Conservation (phyloP, 1,140 invertebrate genomes). For the Drosophila insularis region DNA sequence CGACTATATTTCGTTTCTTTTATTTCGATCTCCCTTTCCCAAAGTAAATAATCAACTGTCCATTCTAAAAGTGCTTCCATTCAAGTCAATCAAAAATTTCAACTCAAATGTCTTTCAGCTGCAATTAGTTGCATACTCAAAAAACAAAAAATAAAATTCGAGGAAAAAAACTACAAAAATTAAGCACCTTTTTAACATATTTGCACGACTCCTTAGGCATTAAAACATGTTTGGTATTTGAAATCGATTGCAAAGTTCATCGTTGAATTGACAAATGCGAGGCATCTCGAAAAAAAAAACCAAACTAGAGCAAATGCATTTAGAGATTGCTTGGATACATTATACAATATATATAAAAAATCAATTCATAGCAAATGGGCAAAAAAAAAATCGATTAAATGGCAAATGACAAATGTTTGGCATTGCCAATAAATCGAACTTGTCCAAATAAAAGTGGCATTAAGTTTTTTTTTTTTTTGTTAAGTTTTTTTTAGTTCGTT, state of each 20-base stretch:
- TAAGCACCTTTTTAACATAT: slow-evolving; percentile 10
- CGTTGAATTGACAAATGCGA: slow-evolving; percentile 2
- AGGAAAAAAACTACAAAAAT: background rate
- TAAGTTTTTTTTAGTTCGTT: background rate
- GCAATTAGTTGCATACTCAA: slow-evolving; percentile 5
- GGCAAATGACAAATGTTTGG: slow-evolving; percentile 10
- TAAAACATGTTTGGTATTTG: slow-evolving; percentile 8
- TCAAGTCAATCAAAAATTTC: slow-evolving; percentile 7
- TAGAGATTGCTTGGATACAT: slow-evolving; percentile 1
- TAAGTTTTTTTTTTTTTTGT: background rate
- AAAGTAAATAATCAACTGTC: background rate
- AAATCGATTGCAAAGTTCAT: slow-evolving; percentile 8
- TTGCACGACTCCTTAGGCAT: slow-evolving; percentile 7
- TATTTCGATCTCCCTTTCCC: background rate
- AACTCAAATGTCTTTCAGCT: background rate
- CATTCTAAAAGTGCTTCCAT: slow-evolving; percentile 3
- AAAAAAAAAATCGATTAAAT: slow-evolving; percentile 9
- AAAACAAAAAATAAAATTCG: background rate
- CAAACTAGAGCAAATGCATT: slow-evolving; percentile 2
- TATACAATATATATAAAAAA: slow-evolving; percentile 1
- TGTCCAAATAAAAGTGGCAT: slow-evolving; percentile 1
- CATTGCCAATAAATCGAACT: slow-evolving; percentile 10
- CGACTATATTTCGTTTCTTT: background rate
- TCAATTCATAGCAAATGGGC: background rate
- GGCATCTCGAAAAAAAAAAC: background rate